phyloP scores from a whole-genome alignment of 2,888 invertebrate species.

The Phengaris arion region DNA sequence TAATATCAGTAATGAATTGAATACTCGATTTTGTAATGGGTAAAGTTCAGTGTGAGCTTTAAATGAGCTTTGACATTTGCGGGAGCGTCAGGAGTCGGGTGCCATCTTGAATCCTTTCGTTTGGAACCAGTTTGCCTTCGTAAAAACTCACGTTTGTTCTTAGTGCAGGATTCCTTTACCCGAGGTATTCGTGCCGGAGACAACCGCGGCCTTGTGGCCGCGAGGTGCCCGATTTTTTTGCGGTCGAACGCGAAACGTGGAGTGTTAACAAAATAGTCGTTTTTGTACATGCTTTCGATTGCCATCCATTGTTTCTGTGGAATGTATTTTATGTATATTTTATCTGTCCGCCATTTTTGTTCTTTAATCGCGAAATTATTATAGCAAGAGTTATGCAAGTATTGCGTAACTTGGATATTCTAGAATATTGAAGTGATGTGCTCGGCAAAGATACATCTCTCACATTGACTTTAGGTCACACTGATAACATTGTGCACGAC shows the following conservation, averaged over 20 bases:
- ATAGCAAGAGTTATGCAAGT: neutral
- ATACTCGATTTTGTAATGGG: constrained; percentile 40
- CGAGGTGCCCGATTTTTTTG: constrained; percentile 71
- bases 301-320: neutral
- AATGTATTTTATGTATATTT: neutral
- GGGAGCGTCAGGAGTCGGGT: constrained; percentile 49
- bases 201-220: constrained; percentile 61
- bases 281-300: constrained; percentile 28
- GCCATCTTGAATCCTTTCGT: constrained; percentile 64
- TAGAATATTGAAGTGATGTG: neutral
- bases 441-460: neutral
- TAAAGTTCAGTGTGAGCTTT: constrained; percentile 59
- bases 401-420: neutral
- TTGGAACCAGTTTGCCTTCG: constrained; percentile 63
- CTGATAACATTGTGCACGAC: neutral
- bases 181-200: constrained; percentile 44
- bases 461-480: constrained; percentile 4
- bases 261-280: constrained; percentile 46
- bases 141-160: constrained; percentile 57
- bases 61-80: constrained; percentile 63
- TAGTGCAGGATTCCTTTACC: constrained; percentile 36
- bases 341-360: neutral
- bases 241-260: constrained; percentile 63
- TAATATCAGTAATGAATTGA: constrained; percentile 35
- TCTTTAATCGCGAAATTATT: neutral